Evolutionary conservation across 1,140 invertebrate species (phyloP), one percentile per base, ranked within the genome.

Genomic region (Harpegnathos saltator): DNA sequence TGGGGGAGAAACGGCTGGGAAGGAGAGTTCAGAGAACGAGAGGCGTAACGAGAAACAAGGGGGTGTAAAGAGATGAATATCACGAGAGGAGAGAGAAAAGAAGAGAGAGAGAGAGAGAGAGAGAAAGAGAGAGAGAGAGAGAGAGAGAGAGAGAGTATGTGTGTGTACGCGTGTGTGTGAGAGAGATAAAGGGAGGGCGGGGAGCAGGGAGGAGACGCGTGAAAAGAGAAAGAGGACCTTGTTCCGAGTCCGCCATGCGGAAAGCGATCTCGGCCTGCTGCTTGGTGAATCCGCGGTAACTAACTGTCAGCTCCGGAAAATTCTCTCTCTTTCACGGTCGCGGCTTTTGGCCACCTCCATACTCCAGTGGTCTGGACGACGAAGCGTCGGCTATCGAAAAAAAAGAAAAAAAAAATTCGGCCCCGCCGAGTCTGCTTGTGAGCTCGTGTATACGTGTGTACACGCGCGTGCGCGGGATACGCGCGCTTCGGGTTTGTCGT

Each of bases 211-310:
- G 61, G 33, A 81, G 50, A 3, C 33, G 48, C 19, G 38, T n/a
- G 22, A 72, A 52, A 68, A 63, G 69, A 58, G 74, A 38, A 82
- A 71, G 72, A 59, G 68, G 73, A 87, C n/a, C 81, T 88, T 89
- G 83, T 90, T 85, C 82, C 83, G 69, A 66, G 59, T 88, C 78
- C 66, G 81, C 80, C 82, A 89, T 88, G 87, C 85, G 83, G 82
- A 90, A 89, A 90, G 80, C 65, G 72, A 85, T 83, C 88, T 90
- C 71, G 74, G 58, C 24, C 71, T 88, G 63, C 63, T 74, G 61
- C 71, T 87, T 75, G 56, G 71, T 52, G 50, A 38, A 24, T 71
- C 5, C 68, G 66, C 87, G 66, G 83, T 88, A 84, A 89, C 77
- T 88, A 89, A 89, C 81, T 75, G 58, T 84, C 82, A 85, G 58